These are phyloP conservation scores for Stegostoma tigrinum DNA, from an alignment of 2,113 vertebrate genomes.

Conservation along the genomic window DNA sequence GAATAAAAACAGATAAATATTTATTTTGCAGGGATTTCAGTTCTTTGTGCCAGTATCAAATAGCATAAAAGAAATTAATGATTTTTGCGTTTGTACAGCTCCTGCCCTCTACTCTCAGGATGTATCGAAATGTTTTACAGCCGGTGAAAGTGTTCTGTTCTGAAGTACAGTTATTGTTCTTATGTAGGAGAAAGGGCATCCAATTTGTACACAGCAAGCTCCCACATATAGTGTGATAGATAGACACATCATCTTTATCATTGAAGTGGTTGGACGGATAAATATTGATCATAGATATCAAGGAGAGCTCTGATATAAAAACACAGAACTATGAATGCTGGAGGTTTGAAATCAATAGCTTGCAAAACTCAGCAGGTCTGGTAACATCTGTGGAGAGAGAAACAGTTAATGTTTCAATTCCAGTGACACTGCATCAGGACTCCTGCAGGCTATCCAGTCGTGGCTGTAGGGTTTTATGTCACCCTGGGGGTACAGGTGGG, in stretches of 20 bases:
- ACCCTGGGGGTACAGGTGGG: too few relatives aligned
- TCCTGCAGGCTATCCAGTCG: not conserved
- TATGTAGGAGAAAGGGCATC: not conserved
- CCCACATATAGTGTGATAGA: not conserved
- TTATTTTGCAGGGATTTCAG: not conserved
- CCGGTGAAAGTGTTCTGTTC: not conserved
- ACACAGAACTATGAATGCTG: too few relatives aligned
- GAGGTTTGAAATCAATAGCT: too few relatives aligned
- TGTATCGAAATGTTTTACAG: not conserved
- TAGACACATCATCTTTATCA: not conserved
- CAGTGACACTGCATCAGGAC: too few relatives aligned
- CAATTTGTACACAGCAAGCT: not conserved
- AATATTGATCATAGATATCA: not conserved
- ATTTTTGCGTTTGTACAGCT: not conserved
- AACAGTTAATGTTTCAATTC: too few relatives aligned
- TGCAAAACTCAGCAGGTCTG: too few relatives aligned
- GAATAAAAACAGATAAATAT: not conserved
- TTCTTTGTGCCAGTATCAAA: not conserved
- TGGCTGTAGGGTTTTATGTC: not conserved
- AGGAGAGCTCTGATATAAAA: too few relatives aligned
- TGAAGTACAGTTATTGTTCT: not conserved
- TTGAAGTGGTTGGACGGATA: too few relatives aligned
- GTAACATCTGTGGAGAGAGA: too few relatives aligned
- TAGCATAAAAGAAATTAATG: not conserved
- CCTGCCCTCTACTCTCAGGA: not conserved